Evolutionary conservation across 37 sponge, comb jelly and placozoan species (phyloP).

Genomic region (Lycopodina hypogea): DNA sequence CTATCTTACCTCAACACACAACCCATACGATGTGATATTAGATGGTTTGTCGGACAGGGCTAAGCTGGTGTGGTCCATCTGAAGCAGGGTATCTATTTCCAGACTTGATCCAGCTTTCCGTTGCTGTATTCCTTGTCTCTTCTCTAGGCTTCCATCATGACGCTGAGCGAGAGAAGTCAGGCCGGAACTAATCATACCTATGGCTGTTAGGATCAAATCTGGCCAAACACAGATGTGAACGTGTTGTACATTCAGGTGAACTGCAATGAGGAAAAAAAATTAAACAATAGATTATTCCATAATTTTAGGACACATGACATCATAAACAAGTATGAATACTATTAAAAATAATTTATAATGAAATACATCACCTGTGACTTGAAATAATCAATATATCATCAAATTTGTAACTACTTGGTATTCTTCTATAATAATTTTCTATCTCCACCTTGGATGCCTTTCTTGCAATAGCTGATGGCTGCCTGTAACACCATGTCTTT

Average conservation of each 20-base stretch:
- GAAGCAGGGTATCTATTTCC: neutral
- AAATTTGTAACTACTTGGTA: too few species aligned
- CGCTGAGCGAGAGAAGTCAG: too few species aligned
- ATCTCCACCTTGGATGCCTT: neutral
- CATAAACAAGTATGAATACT: too few species aligned
- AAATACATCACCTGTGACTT: neutral
- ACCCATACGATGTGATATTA: neutral
- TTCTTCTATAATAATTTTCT: too few species aligned
- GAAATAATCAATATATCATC: neutral
- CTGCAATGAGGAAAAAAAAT: neutral
- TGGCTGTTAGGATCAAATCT: too few species aligned
- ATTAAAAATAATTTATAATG: too few species aligned
- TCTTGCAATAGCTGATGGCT: neutral
- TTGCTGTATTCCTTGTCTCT: neutral
- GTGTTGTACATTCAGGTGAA: neutral
- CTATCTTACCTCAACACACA: constrained; percentile 4
- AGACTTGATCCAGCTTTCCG: neutral
- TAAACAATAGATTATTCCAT: neutral
- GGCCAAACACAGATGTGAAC: neutral
- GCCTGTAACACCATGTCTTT: neutral
- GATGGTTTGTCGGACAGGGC: neutral
- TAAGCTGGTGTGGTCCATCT: neutral
- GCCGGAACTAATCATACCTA: too few species aligned
- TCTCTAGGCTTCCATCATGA: neutral
- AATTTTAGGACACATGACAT: too few species aligned